Base-by-base conservation (phyloP, 2,113 vertebrate genomes). In the Amblyornis subalaris region DNA sequence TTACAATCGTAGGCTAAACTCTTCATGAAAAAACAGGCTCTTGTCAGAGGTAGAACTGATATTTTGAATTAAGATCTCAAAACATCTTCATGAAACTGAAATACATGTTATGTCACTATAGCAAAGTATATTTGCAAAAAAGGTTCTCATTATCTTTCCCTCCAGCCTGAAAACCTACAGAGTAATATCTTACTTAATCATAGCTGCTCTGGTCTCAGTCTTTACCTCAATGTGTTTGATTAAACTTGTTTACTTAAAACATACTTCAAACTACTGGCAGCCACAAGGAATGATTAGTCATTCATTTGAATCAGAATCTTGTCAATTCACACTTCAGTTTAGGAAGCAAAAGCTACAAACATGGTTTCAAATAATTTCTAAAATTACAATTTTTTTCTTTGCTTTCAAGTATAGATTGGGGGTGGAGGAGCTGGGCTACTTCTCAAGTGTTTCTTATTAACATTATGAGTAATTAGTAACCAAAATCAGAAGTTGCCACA, bases 401-500 rank as follows among this genome's bases (percentile, higher is more conserved):
- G 6, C 19, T 80, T 83, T 90, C 28, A 66, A 74, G 25, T 33
- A 24, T 18, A 44, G 21, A 10, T 58, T 66, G 42, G 11, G 20
- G 3, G 19, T 73, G 33, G 28, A 87, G 25, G 15, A 90, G 17
- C 44, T 90, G n/a, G 24, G 36, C 40, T 91, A 22, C 31, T 84
- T 55, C 23, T 69, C 42, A 64, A 67, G 36, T 38, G 21, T n/a
- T 80, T 95, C 38, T 64, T 40, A 29, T 58, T 81, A 60, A 51
- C 62, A 45, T 78, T 72, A 90, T 73, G 35, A 85, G 26, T 18
- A 67, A 89, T 91, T 94, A 76, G 14, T 76, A 85, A 94, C 73
- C 18, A 61, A 90, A 95, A 76, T 54, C 81, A 83, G 60, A 88
- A 76, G 55, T 18, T 70, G 9, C 6, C 19, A 69, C 33, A 12